A percentile compares a stretch with the other conserved stretches of the same genome.
Conservation (phyloP, 2,113 vertebrate species). For the Pungitius pungitius region DNA sequence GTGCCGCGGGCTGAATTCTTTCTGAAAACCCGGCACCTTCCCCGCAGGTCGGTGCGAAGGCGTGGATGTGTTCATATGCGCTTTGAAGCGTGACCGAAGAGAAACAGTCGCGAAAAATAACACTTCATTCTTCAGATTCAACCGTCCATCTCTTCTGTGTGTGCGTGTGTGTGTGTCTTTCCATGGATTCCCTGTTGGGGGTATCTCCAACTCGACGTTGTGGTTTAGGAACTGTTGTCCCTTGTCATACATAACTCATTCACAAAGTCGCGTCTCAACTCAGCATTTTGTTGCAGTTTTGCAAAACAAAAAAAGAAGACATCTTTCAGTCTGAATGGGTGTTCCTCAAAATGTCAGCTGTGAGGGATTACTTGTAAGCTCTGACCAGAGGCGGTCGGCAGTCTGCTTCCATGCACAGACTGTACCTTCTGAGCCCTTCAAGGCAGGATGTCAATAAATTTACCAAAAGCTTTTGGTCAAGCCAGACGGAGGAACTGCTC, state of each 20-base stretch:
- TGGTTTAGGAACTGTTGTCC: background rate
- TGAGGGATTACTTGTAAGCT: slow-evolving; percentile 42
- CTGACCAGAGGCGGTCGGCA: slow-evolving; percentile 42
- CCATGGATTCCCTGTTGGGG: background rate
- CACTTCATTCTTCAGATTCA: background rate
- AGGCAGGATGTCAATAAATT: slow-evolving; percentile 66
- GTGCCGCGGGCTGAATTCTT: background rate
- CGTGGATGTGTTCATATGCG: background rate
- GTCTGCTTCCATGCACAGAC: slow-evolving; percentile 40
- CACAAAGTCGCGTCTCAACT: slow-evolving; percentile 12
- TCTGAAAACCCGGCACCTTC: background rate
- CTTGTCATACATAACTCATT: background rate
- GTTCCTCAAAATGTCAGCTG: slow-evolving; percentile 46
- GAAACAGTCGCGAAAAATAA: background rate
- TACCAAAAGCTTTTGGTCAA: slow-evolving; percentile 52
- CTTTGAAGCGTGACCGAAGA: too few relatives aligned
- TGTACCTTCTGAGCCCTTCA: slow-evolving; percentile 29
- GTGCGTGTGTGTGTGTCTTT: background rate
- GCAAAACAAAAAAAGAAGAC: slow-evolving; percentile 24
- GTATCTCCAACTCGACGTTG: background rate
- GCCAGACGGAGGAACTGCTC: slow-evolving; percentile 57
- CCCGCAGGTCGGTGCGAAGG: background rate
- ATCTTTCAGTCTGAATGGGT: slow-evolving; percentile 10
- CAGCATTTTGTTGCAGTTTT: slow-evolving; percentile 32
- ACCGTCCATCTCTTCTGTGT: background rate